Evolutionary conservation across 2,797 vertebrate genomes (phyloP).

Genomic region (Streptopelia turtur): DNA sequence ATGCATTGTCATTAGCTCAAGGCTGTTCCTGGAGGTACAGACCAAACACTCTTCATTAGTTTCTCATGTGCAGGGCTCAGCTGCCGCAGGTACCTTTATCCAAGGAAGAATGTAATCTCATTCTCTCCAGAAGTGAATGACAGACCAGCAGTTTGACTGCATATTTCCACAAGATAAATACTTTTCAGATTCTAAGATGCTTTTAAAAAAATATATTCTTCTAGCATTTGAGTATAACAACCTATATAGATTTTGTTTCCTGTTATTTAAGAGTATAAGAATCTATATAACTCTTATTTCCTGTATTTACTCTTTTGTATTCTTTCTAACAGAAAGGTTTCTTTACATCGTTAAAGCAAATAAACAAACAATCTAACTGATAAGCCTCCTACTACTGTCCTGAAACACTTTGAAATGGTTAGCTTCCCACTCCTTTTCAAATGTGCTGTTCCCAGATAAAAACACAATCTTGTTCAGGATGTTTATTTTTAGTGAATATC

Average conservation of each 20-base stretch:
- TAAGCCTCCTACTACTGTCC: background rate
- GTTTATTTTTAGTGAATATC: background rate
- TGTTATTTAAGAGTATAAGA: background rate
- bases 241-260: background rate
- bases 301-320: background rate
- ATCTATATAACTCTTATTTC: background rate
- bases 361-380: background rate
- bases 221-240: background rate
- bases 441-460: background rate
- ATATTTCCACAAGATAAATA: background rate
- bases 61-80: background rate
- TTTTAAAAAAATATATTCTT: background rate
- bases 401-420: background rate
- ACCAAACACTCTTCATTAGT: fast-evolving
- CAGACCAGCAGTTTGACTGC: background rate
- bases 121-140: background rate
- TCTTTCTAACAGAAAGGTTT: background rate
- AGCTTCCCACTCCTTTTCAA: background rate
- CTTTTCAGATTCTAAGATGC: background rate
- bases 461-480: background rate
- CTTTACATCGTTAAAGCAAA: background rate
- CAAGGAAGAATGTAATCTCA: background rate
- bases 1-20: background rate
- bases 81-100: background rate
- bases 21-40: background rate